Percentiles rank a stretch among this genome's conserved stretches.
Conservation (phyloP, 1,140 invertebrate species). For the Ceratoteleas bidentatus region DNA sequence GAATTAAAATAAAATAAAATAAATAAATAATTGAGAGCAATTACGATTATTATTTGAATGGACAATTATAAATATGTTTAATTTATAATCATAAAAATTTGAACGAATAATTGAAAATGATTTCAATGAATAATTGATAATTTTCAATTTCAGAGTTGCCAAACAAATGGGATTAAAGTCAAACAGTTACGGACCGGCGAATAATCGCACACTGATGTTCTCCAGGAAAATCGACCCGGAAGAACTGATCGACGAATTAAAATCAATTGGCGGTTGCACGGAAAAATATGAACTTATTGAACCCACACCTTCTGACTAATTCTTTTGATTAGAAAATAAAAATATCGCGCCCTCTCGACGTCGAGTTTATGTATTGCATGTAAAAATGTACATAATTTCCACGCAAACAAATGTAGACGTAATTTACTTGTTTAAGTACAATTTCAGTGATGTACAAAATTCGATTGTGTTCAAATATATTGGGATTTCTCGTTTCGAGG, state of each 20-base stretch:
- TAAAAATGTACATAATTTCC: background rate
- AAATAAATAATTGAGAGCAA: constrained; percentile 27
- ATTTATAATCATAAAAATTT: no score
- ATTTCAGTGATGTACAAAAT: no score
- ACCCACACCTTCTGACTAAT: constrained; percentile 50
- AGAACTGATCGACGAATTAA: constrained; percentile 71
- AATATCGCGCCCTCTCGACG: background rate
- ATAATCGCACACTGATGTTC: constrained; percentile 71
- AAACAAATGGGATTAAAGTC: constrained; percentile 76
- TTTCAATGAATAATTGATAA: no score
- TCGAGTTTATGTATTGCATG: constrained; percentile 4
- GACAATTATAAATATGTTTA: no score
- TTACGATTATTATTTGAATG: no score
- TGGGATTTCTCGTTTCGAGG: no score
- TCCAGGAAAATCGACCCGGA: constrained; percentile 72
- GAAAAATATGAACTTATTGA: constrained; percentile 75
- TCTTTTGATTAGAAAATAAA: no score
- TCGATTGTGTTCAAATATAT: no score
- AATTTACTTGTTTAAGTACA: no score
- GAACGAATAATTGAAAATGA: no score
- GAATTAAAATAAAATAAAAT: no score
- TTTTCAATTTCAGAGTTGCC: constrained; percentile 68
- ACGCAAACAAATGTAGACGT: no score
- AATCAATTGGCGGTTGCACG: constrained; percentile 69
- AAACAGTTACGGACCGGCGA: constrained; percentile 72